phyloP scores from a whole-genome alignment of 2,797 vertebrate species.

The Lacerta viridis region DNA sequence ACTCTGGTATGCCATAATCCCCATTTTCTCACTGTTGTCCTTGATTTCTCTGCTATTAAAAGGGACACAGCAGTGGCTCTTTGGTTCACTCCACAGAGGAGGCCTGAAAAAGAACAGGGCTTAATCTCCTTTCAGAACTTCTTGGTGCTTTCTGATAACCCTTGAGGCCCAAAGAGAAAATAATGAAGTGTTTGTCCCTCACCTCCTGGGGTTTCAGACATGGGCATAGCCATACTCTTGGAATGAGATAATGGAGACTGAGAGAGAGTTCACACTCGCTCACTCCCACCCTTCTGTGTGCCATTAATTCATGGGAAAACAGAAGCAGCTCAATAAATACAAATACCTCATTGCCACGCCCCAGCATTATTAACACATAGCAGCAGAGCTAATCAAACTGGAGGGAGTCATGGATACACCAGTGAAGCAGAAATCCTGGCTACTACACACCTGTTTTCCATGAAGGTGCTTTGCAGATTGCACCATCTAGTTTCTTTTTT shows the following conservation, averaged over 20 bases:
- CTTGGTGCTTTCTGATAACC: constrained; percentile 22
- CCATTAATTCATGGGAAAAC: constrained; percentile 38
- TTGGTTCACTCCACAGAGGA: background rate
- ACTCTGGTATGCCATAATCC: background rate
- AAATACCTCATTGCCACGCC: constrained; percentile 39
- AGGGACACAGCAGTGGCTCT: constrained; percentile 7
- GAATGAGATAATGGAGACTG: constrained; percentile 7
- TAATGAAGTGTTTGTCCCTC: constrained; percentile 13
- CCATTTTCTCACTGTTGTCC: background rate
- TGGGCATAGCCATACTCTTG: constrained; percentile 2
- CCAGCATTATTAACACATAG: constrained; percentile 57
- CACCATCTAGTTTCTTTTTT: constrained; percentile 10
- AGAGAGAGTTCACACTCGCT: constrained; percentile 14
- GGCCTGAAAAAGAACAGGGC: constrained; percentile 12
- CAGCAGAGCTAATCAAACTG: constrained; percentile 49
- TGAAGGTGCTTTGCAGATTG: background rate
- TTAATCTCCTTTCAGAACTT: constrained; percentile 40
- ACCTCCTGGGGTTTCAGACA: constrained; percentile 45
- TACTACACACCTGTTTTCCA: background rate
- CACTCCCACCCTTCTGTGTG: constrained; percentile 34
- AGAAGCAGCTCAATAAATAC: constrained; percentile 37
- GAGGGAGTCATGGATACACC: constrained; percentile 20
- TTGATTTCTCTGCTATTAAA: background rate
- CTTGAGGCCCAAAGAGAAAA: constrained; percentile 26
- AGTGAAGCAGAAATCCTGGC: constrained; percentile 53